A percentile compares a stretch with the other conserved stretches of the same genome.
These are phyloP conservation scores for Cathartes aura DNA, from an alignment of 2,113 vertebrate genomes.

Conservation along the genomic window DNA sequence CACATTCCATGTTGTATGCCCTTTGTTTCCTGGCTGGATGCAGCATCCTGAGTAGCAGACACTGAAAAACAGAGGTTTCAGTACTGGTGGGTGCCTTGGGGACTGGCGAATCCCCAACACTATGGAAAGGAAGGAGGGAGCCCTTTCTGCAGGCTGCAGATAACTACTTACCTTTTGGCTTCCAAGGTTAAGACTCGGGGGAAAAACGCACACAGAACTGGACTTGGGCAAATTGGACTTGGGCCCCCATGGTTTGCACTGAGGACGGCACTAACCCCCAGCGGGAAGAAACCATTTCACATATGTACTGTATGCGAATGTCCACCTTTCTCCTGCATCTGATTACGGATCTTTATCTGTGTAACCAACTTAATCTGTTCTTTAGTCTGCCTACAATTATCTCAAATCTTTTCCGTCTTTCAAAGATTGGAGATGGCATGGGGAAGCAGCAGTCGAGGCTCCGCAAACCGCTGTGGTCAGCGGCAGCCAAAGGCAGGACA, in stretches of 20 bases:
- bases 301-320: accelerated
- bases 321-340: neutral
- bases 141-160: neutral
- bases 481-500: neutral
- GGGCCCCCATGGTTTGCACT: neutral
- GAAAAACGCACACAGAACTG: accelerated
- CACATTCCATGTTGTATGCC: accelerated
- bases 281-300: neutral
- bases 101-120: neutral
- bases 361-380: neutral
- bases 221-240: no score
- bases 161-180: neutral
- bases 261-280: neutral
- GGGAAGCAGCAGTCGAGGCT: neutral
- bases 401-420: neutral
- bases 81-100: no score
- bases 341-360: neutral
- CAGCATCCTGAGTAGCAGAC: neutral
- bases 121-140: neutral
- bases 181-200: neutral
- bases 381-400: neutral
- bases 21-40: neutral
- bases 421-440: neutral
- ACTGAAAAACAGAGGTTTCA: neutral
- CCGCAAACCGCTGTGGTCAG: accelerated